Evolutionary conservation across 2,113 vertebrate species (phyloP).

Genomic region (Cettia cetti): DNA sequence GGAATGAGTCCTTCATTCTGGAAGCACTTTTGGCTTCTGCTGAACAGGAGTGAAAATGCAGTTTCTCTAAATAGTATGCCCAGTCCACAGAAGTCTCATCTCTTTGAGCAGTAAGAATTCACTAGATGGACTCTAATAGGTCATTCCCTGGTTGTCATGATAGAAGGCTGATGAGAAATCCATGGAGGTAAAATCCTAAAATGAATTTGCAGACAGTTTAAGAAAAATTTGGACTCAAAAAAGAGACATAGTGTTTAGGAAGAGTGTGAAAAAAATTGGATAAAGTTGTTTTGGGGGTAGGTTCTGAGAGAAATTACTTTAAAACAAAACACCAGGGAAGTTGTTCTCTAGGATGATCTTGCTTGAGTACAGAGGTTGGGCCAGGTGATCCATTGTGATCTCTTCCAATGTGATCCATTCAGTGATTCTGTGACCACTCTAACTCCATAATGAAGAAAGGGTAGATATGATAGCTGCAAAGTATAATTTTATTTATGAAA

Average conservation of each 20-base stretch:
- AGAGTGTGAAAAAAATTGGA: not conserved
- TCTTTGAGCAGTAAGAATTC: not conserved
- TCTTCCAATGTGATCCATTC: not conserved
- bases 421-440: not conserved
- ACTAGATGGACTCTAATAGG: not conserved
- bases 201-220: not conserved
- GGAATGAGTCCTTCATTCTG: not conserved
- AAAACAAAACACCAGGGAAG: not conserved
- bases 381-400: not conserved
- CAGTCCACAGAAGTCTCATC: not conserved
- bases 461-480: not conserved
- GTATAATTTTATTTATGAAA: not conserved
- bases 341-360: not conserved
- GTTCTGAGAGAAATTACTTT: not conserved
- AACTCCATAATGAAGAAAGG: not conserved
- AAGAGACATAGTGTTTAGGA: not conserved
- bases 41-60: not conserved
- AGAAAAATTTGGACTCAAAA: not conserved
- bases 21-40: not conserved
- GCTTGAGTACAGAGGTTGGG: not conserved
- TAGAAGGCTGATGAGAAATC: not conserved
- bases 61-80: not conserved
- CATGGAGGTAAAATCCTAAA: not conserved
- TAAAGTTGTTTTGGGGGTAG: not conserved
- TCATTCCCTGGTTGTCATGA: not conserved